phyloP scores from a whole-genome alignment of 2,888 invertebrate genomes.

The Aspidapion aeneum region DNA sequence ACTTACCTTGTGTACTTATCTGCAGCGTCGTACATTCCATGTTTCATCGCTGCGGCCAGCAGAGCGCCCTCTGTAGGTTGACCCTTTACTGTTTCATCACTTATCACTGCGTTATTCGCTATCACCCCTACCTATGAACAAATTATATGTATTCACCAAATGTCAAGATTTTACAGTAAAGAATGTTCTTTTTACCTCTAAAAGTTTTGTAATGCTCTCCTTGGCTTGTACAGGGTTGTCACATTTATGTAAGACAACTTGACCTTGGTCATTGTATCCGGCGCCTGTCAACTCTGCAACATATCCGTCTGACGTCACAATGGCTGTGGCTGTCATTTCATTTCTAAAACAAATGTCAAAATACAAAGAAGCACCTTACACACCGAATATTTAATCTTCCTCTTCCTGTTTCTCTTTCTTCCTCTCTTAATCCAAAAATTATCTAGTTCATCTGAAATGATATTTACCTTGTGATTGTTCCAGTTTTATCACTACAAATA shows the following conservation, averaged over 20 bases:
- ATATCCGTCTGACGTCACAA: slow-evolving; percentile 89
- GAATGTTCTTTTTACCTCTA: slow-evolving; percentile 61
- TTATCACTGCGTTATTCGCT: slow-evolving; percentile 64
- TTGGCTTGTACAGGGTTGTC: slow-evolving; percentile 71
- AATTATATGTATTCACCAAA: slow-evolving; percentile 1
- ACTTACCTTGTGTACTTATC: slow-evolving; percentile 75
- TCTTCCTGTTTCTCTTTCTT: no score
- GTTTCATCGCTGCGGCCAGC: slow-evolving; percentile 88
- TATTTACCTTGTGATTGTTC: slow-evolving; percentile 84
- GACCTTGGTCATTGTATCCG: slow-evolving; percentile 86
- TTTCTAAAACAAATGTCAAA: no score
- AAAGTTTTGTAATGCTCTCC: slow-evolving; percentile 70
- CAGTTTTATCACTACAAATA: slow-evolving; percentile 99
- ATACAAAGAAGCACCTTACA: no score
- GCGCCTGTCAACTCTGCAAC: slow-evolving; percentile 90
- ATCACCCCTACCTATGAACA: slow-evolving; percentile 21
- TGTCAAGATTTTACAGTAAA: background rate
- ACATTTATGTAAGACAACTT: slow-evolving; percentile 75
- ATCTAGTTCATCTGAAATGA: background rate
- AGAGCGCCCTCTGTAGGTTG: slow-evolving; percentile 98
- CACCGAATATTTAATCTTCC: no score
- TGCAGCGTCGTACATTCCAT: slow-evolving; percentile 77
- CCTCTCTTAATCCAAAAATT: background rate
- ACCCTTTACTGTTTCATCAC: slow-evolving; percentile 80
- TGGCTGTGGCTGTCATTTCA: slow-evolving; percentile 98